These are phyloP conservation scores for Alosa sapidissima DNA, from an alignment of 2,797 vertebrate genomes.

Conservation along the genomic window DNA sequence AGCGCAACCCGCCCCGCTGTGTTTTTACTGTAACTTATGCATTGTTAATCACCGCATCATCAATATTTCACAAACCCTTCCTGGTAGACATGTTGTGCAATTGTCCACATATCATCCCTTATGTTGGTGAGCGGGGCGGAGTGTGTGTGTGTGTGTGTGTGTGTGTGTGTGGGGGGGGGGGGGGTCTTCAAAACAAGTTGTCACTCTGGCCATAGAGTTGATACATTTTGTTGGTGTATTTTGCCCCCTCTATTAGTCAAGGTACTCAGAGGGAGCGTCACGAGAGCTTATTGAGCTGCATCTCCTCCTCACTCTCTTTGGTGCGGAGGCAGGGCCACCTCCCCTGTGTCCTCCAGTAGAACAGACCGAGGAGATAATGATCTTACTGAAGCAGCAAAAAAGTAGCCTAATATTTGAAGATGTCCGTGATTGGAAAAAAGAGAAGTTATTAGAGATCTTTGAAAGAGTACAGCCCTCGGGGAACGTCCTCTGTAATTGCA, in stretches of 20 bases:
- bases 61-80: conserved; percentile 44
- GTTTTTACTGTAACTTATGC: conserved; percentile 26
- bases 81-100: conserved; percentile 24
- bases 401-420: not conserved
- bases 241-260: not conserved
- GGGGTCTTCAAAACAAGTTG: not conserved
- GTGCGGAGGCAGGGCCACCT: not conserved
- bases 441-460: not conserved
- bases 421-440: not conserved
- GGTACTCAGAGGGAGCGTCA: not conserved
- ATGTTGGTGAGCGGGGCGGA: not conserved
- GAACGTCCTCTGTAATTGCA: not conserved
- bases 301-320: not conserved
- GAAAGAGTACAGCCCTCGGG: not conserved
- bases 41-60: conserved; percentile 32
- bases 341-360: not conserved
- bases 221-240: not conserved
- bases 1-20: not conserved
- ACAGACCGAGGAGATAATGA: not conserved
- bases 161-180: not conserved
- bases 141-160: not conserved
- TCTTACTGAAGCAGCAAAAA: not conserved
- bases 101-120: conserved; percentile 6
- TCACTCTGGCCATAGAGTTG: not conserved
- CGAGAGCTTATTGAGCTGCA: not conserved